phyloP scores from a whole-genome alignment of 2,888 invertebrate species.

The Pristionchus arcanus region DNA sequence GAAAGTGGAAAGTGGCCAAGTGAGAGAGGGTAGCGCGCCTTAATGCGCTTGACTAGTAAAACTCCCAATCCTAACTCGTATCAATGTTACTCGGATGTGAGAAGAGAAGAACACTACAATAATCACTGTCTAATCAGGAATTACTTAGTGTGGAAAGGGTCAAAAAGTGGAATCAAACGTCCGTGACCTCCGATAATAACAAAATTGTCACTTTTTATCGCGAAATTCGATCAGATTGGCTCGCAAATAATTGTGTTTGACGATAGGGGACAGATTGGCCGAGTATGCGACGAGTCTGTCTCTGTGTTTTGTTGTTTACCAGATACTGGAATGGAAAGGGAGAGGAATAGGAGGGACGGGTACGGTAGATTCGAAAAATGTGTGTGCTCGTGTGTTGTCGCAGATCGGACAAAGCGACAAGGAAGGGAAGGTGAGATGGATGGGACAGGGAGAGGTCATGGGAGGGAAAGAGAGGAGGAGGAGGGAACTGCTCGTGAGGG shows the following conservation, averaged over 20 bases:
- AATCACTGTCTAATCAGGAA: too few species aligned
- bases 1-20: neutral
- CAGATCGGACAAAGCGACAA: slow-evolving; percentile 43
- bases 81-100: neutral
- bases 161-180: neutral
- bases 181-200: neutral
- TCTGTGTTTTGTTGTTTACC: slow-evolving; percentile 34
- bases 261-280: neutral
- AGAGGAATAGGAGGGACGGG: neutral
- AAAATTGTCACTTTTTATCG: neutral
- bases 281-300: neutral
- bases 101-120: too few species aligned
- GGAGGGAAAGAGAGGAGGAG: neutral
- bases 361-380: slow-evolving; percentile 49
- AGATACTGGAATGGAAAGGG: slow-evolving; percentile 37
- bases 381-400: neutral
- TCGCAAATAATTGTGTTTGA: slow-evolving; percentile 38
- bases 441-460: slow-evolving; percentile 31
- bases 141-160: neutral
- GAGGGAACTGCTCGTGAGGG: slow-evolving; percentile 9
- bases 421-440: slow-evolving; percentile 21
- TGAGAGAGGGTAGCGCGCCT: neutral
- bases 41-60: slow-evolving; percentile 13
- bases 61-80: neutral
- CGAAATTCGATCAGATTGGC: neutral